Base-by-base conservation (phyloP, 2,797 vertebrate species). In the Cottoperca gobio region DNA sequence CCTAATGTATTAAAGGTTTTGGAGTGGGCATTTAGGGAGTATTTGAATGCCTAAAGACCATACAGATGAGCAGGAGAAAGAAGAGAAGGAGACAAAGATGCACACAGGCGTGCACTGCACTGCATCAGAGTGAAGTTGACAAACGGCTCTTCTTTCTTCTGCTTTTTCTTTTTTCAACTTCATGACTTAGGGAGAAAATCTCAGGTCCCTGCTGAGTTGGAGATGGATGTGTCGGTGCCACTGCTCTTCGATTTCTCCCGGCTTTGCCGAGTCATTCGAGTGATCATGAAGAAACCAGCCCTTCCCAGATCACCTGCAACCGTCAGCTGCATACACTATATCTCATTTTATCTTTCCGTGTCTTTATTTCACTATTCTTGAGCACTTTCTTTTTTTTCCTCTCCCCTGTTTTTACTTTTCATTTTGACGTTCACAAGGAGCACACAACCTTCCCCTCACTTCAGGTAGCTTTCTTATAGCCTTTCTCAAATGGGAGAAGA, bases 181-280 rank as follows among this genome's bases (percentile, higher is more conserved):
- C 70, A 78, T 48, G 75, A 89, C 82, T 86, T 71, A n/a, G 43
- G 50, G 54, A 86, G 75, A 82, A n/a, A 86, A 84, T 76, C 70
- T 77, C 2, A 16, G 49, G 81, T 91, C 92, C 86, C 87, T 65
- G 86, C 84, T 84, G 88, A 91, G 82, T 70, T 73, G 78, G 71
- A 84, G 81, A 89, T 78, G 83, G 90, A 92, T 89, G 87, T 5
- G 72, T 72, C 70, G 26, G 64, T 82, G 82, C 70, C 2, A 28
- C 72, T 26, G 79, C 66, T 82, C 72, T 88, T 90, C 76, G 55
- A 81, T 86, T 88, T 84, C 82, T 80, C 72, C 42, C 10, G 17
- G 79, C 86, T 91, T 85, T 94, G 92, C 91, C 86, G 82, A 89
- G 90, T 94, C 92, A 93, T 91, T 81, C 81, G 77, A 73, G 84